Evolutionary conservation across 2,888 invertebrate species (phyloP).

Genomic region (Callimorpha dominula): DNA sequence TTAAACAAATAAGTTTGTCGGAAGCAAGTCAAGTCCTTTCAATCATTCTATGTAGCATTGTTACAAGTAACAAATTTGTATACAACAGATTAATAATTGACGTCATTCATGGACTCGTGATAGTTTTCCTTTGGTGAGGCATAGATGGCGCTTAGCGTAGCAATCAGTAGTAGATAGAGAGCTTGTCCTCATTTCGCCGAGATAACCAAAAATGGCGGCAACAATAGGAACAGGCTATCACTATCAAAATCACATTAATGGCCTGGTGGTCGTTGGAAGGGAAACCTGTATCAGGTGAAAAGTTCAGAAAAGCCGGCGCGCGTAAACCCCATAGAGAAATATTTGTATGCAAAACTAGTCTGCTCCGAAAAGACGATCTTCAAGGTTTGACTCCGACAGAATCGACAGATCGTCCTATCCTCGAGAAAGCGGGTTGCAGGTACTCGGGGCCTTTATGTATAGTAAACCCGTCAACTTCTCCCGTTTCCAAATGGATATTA

Average conservation of each 20-base stretch:
- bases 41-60: not conserved
- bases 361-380: not conserved
- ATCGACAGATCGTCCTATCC: not conserved
- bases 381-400: not conserved
- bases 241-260: not conserved
- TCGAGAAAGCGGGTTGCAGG: not conserved
- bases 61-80: not conserved
- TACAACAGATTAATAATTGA: not conserved
- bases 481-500: not conserved
- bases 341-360: not conserved
- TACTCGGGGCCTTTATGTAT: not conserved
- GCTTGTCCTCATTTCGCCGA: not conserved
- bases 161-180: not conserved
- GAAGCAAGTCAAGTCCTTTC: not conserved
- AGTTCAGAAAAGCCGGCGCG: too few relatives aligned
- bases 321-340: not conserved
- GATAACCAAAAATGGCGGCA: not conserved
- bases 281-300: too few relatives aligned
- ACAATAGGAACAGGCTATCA: not conserved
- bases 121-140: not conserved
- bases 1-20: conserved; percentile 25
- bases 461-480: not conserved
- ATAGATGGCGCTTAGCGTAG: not conserved
- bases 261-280: too few relatives aligned
- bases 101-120: not conserved